These are phyloP conservation scores for Melanchra persicariae DNA, from an alignment of 2,888 invertebrate genomes.

Conservation along the genomic window DNA sequence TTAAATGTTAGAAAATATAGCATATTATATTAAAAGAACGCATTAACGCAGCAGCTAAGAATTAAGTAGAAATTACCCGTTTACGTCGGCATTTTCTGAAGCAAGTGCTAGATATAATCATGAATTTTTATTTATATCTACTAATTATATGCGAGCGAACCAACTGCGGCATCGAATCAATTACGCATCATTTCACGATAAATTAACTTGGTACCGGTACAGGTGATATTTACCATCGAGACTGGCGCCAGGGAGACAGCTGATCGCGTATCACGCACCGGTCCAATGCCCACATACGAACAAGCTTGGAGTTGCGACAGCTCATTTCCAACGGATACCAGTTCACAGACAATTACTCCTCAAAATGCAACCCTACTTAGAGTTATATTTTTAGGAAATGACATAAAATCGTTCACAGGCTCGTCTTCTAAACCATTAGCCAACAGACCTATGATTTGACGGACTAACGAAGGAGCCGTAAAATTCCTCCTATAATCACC, in stretches of 20 bases:
- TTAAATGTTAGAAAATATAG: constrained; percentile 32
- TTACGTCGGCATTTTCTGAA: constrained; percentile 46
- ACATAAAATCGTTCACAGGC: constrained; percentile 83
- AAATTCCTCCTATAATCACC: constrained; percentile 87
- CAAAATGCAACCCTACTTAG: constrained; percentile 71
- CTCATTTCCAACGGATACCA: constrained; percentile 55
- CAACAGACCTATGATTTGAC: constrained; percentile 87
- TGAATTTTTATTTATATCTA: constrained; percentile 59
- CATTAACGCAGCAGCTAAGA: constrained; percentile 25
- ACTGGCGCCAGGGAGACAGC: constrained; percentile 71
- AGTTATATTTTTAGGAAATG: constrained; percentile 80
- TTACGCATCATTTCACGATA: constrained; percentile 70
- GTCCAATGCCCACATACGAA: constrained; percentile 29
- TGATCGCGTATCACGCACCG: constrained; percentile 63
- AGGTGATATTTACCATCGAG: constrained; percentile 70
- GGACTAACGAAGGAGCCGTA: constrained; percentile 87
- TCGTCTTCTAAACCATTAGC: constrained; percentile 78
- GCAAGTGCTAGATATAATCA: constrained; percentile 54
- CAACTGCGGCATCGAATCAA: constrained; percentile 69
- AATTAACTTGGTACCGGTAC: constrained; percentile 67
- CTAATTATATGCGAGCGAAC: constrained; percentile 63
- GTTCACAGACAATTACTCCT: constrained; percentile 83
- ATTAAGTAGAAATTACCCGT: constrained; percentile 40
- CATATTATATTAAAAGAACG: constrained; percentile 28
- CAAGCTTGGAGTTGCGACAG: constrained; percentile 40